Base-by-base conservation (phyloP, 35 echinoderm and acorn worm genomes). In the Anneissia japonica region DNA sequence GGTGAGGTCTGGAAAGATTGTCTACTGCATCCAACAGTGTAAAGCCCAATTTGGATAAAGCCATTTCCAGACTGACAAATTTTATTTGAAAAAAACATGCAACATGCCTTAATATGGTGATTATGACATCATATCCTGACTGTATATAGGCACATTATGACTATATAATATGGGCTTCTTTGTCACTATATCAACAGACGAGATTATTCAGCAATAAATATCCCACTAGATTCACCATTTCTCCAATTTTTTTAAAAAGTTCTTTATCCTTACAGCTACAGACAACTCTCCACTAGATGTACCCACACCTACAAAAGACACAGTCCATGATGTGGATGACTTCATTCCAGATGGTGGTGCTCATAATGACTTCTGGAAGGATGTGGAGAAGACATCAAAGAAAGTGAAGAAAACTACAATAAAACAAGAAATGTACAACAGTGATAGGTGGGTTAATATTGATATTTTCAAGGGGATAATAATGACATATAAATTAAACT, bases 291-390 rank as follows among this genome's bases (percentile, higher is more conserved):
- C 89, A 6, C 89, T 87, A 87, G 84, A 87, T 5, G 37, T 88
- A 31, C 80, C 32, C 75, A 81, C 82, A 43, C 83, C 88, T 64
- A 40, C 40, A 0, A 83, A 89, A 23, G 87, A 82, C 0, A 0
- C 37, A 39, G 79, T 36, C 73, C 39, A 39, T 0, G 41, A 55
- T 79, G 95, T 91, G 21, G 95, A 98, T 30, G 95, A 98, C 34
- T 98, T 98, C 81, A 46, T 98, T 4, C 95, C 95, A 16, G 95
- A 91, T 5, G 95, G 91, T 21, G 89, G 89, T 0, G 77, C 93
- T 0, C 88, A 93, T 73, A 75, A 51, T 28, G 81, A 82, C 12
- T 98, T 98, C 86, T 88, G 93, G 38, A 92, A 90, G n/a, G 88
- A 98, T 32, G 91, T 91, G 12, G 75, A 77, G 9, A 82, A 84